Evolutionary conservation across 1,140 invertebrate genomes (phyloP), one percentile per base, ranked within the genome.

Genomic region (Brachionus plicatilis): DNA sequence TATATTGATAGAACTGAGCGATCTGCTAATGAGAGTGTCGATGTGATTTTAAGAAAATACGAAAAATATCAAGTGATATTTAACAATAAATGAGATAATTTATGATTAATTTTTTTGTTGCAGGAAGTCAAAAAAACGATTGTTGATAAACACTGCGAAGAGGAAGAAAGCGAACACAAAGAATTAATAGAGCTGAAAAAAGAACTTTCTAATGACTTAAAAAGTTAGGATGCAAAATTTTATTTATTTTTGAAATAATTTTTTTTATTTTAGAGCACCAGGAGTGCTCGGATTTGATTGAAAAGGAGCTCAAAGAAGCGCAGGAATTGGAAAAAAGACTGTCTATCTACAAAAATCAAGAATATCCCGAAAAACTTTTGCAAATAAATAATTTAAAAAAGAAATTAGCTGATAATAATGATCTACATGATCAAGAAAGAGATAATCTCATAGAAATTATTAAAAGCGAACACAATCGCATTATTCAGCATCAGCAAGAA

Each of bases 121-220:
- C 6, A 82, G 79, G 79, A 82, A 41, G 65, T 82, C 5, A 82
- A 82, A 82, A 82, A 82, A 43, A 82, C 53, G 24, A 82, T 82
- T 41, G 9, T 65, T 12, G 37, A 82, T 41, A 65, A 82, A 68
- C 79, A 82, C 33, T 82, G 14, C 14, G 79, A 82, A 20, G 79
- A 82, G 12, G 53, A 65, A 60, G 65, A 82, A 47, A 43, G 3
- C n/a, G 79, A 60, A 3, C 24, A 82, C n/a, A 68, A 82, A 17
- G 79, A 82, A 7, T 37, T 82, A 8, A 12, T 4, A 6, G 9
- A 65, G 12, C 33, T 68, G 2, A 82, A 82, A 82, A 82, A 82
- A 60, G 53, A 65, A 11, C 41, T 82, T 37, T 24, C 50, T 14
- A 41, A 11, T 65, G 53, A 82, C 3, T 37, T 82, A 45, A 60